Conservation (phyloP, 2,797 vertebrate genomes). For the Alauda arvensis region DNA sequence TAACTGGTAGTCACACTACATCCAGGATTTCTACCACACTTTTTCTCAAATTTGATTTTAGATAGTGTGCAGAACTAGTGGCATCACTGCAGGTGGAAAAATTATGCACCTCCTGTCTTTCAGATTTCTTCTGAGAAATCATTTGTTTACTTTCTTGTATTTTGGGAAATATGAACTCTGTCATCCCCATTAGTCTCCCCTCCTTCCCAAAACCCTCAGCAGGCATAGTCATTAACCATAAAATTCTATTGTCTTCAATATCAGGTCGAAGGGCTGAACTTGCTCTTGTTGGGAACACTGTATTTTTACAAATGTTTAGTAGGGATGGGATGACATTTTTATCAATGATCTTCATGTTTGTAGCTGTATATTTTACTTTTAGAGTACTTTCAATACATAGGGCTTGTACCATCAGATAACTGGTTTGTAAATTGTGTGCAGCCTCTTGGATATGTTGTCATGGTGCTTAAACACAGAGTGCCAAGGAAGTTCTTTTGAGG, state of each 20-base stretch:
- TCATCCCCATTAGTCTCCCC: background rate
- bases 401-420: background rate
- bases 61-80: background rate
- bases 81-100: background rate
- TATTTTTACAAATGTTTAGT: background rate
- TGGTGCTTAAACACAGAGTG: background rate
- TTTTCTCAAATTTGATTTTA: background rate
- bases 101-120: background rate
- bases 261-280: background rate
- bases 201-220: accelerated
- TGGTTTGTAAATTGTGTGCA: background rate
- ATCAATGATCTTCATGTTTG: background rate
- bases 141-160: background rate
- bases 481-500: background rate
- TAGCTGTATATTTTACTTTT: background rate
- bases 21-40: background rate
- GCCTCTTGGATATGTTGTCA: background rate
- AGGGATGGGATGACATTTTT: background rate
- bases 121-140: background rate
- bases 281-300: background rate
- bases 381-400: background rate
- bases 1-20: background rate
- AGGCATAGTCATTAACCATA: background rate
- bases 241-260: background rate
- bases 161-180: background rate